Conservation (phyloP, 2,888 invertebrate species). For the Dimorphilus gyrociliatus region DNA sequence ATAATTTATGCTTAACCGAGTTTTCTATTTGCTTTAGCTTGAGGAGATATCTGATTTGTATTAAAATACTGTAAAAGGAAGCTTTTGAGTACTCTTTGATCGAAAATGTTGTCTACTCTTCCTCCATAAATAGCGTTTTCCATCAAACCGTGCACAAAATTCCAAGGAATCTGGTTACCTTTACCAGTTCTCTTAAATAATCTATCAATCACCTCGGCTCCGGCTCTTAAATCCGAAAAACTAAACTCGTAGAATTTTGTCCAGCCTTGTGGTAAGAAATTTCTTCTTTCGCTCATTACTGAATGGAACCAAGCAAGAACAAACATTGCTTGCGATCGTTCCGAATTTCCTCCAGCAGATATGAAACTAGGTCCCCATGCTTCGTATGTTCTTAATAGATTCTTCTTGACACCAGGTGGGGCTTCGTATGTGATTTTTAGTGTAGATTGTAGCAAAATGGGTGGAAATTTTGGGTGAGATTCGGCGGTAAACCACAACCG, state of each 20-base stretch:
- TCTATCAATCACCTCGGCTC: slow-evolving; percentile 48
- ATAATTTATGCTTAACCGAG: too few relatives aligned
- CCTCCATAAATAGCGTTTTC: slow-evolving; percentile 70
- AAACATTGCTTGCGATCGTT: slow-evolving; percentile 46
- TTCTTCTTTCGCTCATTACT: slow-evolving; percentile 66
- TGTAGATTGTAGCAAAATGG: slow-evolving; percentile 56
- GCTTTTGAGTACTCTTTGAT: slow-evolving; percentile 49
- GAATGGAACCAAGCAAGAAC: slow-evolving; percentile 75
- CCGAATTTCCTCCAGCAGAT: slow-evolving; percentile 24
- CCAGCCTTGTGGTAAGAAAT: slow-evolving; percentile 81
- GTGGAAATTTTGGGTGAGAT: slow-evolving; percentile 56
- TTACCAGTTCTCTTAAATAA: slow-evolving; percentile 38
- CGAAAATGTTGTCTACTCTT: slow-evolving; percentile 60
- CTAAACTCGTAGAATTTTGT: slow-evolving; percentile 74
- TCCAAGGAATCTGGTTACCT: too few relatives aligned
- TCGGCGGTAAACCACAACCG: slow-evolving; percentile 74
- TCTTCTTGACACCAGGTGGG: slow-evolving; percentile 68
- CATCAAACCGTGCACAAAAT: slow-evolving; percentile 56
- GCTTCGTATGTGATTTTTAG: slow-evolving; percentile 64
- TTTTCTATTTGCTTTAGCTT: slow-evolving; percentile 43
- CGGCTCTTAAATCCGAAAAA: slow-evolving; percentile 59
- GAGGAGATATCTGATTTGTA: slow-evolving; percentile 17
- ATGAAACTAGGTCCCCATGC: slow-evolving; percentile 47
- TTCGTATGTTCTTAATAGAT: slow-evolving; percentile 56
- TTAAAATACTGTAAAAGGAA: slow-evolving; percentile 45